These are phyloP conservation scores for Bimastos eiseni DNA, from an alignment of 2,888 invertebrate species.

Conservation along the genomic window DNA sequence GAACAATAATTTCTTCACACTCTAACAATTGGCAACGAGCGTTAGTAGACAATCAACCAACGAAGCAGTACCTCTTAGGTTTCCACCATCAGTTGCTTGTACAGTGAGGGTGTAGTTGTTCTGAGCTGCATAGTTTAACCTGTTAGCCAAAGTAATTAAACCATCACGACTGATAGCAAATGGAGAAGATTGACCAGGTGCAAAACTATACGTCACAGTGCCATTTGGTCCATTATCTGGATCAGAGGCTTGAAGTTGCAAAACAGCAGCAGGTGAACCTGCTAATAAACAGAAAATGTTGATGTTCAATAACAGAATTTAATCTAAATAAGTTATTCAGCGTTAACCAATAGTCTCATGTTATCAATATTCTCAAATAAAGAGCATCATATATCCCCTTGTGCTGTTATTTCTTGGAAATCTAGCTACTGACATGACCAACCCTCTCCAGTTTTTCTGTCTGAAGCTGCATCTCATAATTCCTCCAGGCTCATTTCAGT, in stretches of 20 bases:
- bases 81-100: slow-evolving; percentile 38
- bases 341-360: too few species aligned
- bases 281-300: neutral
- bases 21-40: neutral
- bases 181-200: slow-evolving; percentile 15
- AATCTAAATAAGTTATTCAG: too few species aligned
- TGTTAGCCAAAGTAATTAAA: slow-evolving; percentile 7
- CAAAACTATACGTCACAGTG: slow-evolving; percentile 25
- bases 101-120: slow-evolving; percentile 37
- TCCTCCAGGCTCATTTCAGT: too few species aligned
- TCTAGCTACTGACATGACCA: too few species aligned
- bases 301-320: too few species aligned
- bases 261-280: slow-evolving; percentile 30
- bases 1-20: neutral
- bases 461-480: too few species aligned
- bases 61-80: neutral
- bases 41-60: neutral
- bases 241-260: slow-evolving; percentile 40
- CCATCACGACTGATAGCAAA: slow-evolving; percentile 32
- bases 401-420: too few species aligned
- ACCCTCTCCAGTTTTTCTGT: too few species aligned
- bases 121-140: slow-evolving; percentile 35
- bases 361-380: too few species aligned
- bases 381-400: too few species aligned
- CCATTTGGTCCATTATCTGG: slow-evolving; percentile 40